Percentiles rank a stretch among this genome's conserved stretches.
Evolutionary conservation across 1,140 invertebrate genomes (phyloP).

Genomic region (Lethocerus indicus): DNA sequence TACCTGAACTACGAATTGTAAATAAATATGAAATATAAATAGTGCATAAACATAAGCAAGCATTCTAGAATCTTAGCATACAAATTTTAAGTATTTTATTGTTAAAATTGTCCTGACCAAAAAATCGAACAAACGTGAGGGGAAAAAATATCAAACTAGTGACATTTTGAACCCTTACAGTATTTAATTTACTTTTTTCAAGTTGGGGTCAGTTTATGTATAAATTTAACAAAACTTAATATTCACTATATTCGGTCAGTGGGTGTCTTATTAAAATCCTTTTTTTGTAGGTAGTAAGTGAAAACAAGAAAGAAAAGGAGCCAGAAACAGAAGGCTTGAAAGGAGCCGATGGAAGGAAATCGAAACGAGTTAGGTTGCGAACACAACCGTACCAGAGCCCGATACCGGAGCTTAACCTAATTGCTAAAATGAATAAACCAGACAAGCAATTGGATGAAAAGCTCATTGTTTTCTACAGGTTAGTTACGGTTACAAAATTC

Average conservation of each 20-base stretch:
- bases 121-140: no score
- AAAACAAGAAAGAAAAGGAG: not conserved
- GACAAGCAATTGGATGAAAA: constrained; percentile 51
- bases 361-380: constrained; percentile 38
- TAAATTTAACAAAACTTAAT: no score
- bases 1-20: no score
- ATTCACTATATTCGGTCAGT: not conserved
- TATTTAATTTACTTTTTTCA: no score
- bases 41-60: no score
- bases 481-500: constrained; percentile 25
- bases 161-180: no score
- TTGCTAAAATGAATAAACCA: constrained; percentile 44
- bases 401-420: constrained; percentile 51
- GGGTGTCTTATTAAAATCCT: not conserved
- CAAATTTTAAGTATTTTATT: no score
- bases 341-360: constrained; percentile 27
- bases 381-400: constrained; percentile 69
- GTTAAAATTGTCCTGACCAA: no score
- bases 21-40: no score
- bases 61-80: no score
- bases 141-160: no score
- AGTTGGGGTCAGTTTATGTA: not conserved
- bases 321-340: constrained; percentile 10
- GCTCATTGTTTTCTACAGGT: constrained; percentile 70
- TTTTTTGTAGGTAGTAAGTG: not conserved